These are phyloP conservation scores for Zaprionus ghesquierei DNA, from an alignment of 1,140 invertebrate species.

Conservation along the genomic window DNA sequence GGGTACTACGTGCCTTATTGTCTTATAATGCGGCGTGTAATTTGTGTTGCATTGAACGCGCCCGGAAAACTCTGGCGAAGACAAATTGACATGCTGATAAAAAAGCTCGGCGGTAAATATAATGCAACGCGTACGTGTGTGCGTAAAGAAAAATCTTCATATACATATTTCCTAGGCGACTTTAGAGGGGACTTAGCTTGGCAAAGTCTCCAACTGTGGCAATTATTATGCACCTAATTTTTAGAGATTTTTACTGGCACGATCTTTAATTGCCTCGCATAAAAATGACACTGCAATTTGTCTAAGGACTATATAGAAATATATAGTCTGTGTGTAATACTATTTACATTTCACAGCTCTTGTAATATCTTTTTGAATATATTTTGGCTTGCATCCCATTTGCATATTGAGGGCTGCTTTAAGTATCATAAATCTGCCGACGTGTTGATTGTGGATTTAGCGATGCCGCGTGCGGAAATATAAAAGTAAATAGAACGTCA, in stretches of 20 bases:
- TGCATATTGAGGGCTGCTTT: neutral
- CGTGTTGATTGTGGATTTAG: conserved; percentile 4
- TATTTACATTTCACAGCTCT: neutral
- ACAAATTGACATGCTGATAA: conserved; percentile 71
- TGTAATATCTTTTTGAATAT: neutral
- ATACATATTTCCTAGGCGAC: neutral
- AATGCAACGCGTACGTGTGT: neutral
- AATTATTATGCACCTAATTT: conserved; percentile 33
- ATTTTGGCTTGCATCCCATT: conserved; percentile 10
- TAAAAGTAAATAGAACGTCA: neutral
- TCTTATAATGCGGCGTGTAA: conserved; percentile 57
- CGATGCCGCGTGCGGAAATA: neutral
- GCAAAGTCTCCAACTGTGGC: conserved; percentile 7
- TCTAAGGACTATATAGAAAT: neutral
- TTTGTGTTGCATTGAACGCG: conserved; percentile 55
- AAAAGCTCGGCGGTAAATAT: conserved; percentile 29
- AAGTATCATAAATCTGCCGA: conserved; percentile 1
- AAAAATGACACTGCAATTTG: conserved; percentile 32
- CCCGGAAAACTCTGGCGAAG: neutral
- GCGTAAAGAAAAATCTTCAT: neutral
- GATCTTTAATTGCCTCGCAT: conserved; percentile 28
- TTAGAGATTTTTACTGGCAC: conserved; percentile 21
- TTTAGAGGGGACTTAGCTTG: neutral
- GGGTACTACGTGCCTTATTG: conserved; percentile 65
- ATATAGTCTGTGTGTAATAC: neutral